phyloP scores from a whole-genome alignment of 37 sponge, comb jelly and placozoan genomes.

The Geodia barretti region DNA sequence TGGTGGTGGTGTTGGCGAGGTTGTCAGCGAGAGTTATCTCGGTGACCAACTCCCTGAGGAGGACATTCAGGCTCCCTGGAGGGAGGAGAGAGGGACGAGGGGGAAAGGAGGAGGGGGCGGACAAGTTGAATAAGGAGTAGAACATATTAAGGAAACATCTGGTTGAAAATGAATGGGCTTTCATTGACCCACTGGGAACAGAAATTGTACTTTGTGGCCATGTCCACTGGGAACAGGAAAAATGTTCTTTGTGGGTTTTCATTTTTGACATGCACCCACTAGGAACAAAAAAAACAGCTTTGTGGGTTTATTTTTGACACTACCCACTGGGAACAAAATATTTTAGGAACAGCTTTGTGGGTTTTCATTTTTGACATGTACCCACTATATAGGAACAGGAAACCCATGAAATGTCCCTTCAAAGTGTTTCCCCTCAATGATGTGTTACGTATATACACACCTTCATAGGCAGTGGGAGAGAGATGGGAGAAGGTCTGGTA shows the following conservation, averaged over 20 bases:
- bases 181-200: no score
- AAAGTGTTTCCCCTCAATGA: no score
- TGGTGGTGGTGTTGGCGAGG: slow-evolving; percentile 65
- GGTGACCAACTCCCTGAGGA: slow-evolving; percentile 89
- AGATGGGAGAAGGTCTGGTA: slow-evolving; percentile 66
- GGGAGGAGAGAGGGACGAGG: not conserved
- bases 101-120: not conserved
- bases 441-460: slow-evolving; percentile 27
- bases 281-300: no score
- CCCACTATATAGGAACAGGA: not conserved
- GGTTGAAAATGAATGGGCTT: no score
- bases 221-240: no score
- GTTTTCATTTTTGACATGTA: not conserved
- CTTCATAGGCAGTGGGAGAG: slow-evolving; percentile 70
- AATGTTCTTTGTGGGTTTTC: no score
- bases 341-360: not conserved
- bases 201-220: no score
- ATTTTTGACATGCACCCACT: no score
- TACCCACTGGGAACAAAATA: no score
- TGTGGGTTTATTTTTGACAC: no score
- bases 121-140: no score
- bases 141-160: no score
- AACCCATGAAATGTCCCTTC: not conserved
- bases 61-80: slow-evolving; percentile 64
- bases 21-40: slow-evolving; percentile 88